Percentiles rank a stretch among this genome's conserved stretches.
These are phyloP conservation scores for Eurois occulta DNA, from an alignment of 2,888 invertebrate genomes.

Conservation along the genomic window DNA sequence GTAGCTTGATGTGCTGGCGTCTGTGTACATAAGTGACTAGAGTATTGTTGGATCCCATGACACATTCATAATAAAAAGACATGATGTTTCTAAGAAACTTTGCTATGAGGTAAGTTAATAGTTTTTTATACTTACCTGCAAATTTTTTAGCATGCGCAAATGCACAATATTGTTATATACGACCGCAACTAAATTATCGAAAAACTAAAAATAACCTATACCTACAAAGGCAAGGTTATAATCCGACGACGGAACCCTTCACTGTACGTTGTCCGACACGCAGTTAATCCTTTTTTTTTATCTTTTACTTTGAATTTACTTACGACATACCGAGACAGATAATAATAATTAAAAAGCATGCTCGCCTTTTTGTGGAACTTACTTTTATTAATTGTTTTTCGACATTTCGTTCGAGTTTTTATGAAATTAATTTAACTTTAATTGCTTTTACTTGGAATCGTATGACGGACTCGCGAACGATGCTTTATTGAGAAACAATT, in stretches of 20 bases:
- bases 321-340: slow-evolving; percentile 48
- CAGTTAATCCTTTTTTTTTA: slow-evolving; percentile 8
- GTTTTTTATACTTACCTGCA: too few species aligned
- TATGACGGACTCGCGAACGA: slow-evolving; percentile 12
- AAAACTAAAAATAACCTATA: too few species aligned
- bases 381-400: slow-evolving; percentile 48
- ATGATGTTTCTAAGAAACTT: too few species aligned
- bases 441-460: slow-evolving; percentile 55
- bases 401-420: slow-evolving; percentile 40
- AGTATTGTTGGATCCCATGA: too few species aligned
- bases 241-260: neutral
- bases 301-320: slow-evolving; percentile 54
- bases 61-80: too few species aligned
- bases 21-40: too few species aligned
- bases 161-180: too few species aligned
- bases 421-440: slow-evolving; percentile 33
- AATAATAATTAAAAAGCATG: slow-evolving; percentile 43
- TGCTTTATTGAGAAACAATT: slow-evolving; percentile 32
- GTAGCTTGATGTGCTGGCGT: too few species aligned
- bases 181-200: too few species aligned
- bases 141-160: too few species aligned
- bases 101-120: too few species aligned
- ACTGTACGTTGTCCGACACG: neutral
- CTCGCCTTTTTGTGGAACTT: slow-evolving; percentile 39
- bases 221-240: neutral